phyloP scores from a whole-genome alignment of 1,140 invertebrate species.

The Anastatus disparis region DNA sequence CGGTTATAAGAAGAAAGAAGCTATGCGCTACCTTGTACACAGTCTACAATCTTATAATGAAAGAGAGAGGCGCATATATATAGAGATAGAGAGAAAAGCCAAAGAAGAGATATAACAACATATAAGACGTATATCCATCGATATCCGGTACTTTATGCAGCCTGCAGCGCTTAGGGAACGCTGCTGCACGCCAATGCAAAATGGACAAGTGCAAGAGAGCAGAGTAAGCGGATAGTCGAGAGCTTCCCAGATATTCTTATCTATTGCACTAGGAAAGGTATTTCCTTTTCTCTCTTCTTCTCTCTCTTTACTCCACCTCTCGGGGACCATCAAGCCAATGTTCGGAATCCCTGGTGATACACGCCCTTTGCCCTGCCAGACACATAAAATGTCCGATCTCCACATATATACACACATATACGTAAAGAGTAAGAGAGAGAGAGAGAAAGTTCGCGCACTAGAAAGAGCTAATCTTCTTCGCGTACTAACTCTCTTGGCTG shows the following conservation, averaged over 20 bases:
- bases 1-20: too few species aligned
- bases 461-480: conserved; percentile 46
- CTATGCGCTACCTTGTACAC: not conserved
- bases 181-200: conserved; percentile 19
- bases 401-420: too few species aligned
- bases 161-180: not conserved
- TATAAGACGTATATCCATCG: not conserved
- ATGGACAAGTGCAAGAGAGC: conserved; percentile 5
- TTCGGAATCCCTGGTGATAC: conserved; percentile 51
- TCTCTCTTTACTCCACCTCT: not conserved
- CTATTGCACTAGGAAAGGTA: not conserved
- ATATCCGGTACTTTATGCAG: conserved; percentile 24
- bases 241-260: conserved; percentile 41
- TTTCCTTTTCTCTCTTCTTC: not conserved
- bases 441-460: too few species aligned
- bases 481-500: not conserved
- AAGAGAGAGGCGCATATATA: not conserved
- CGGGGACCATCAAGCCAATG: conserved; percentile 48
- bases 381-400: conserved; percentile 45
- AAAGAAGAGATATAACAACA: not conserved
- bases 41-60: too few species aligned
- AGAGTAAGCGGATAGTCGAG: conserved; percentile 24
- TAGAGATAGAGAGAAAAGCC: not conserved
- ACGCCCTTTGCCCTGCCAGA: conserved; percentile 47
- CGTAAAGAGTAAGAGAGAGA: too few species aligned